These are phyloP conservation scores for Tapera naevia DNA, from an alignment of 2,797 vertebrate genomes.

Conservation along the genomic window DNA sequence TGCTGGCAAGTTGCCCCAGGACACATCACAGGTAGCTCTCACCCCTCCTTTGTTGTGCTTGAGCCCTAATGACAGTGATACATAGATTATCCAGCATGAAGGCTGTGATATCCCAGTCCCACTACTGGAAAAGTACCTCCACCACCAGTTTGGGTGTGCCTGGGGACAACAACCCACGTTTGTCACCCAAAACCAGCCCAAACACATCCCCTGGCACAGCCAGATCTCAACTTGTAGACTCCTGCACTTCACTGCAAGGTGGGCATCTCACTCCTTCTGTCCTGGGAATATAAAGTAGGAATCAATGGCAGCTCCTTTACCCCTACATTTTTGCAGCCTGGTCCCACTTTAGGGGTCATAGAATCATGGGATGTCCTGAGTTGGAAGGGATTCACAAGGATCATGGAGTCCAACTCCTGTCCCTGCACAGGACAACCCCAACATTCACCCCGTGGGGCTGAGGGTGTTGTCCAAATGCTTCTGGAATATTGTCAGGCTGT, in stretches of 20 bases:
- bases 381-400: too few species aligned
- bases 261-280: background rate
- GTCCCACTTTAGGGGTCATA: background rate
- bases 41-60: background rate
- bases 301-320: background rate
- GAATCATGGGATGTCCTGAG: too few species aligned
- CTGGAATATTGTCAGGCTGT: too few species aligned
- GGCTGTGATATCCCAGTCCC: background rate
- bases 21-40: background rate
- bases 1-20: background rate
- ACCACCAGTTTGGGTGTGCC: background rate
- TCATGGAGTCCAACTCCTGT: too few species aligned
- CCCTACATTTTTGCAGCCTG: background rate
- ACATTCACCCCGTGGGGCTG: too few species aligned
- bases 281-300: background rate
- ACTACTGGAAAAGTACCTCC: background rate
- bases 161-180: background rate
- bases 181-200: background rate
- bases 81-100: background rate
- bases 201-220: fast-evolving
- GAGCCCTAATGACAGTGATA: background rate
- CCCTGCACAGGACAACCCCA: too few species aligned
- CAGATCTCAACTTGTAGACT: background rate
- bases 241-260: background rate
- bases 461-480: too few species aligned